These are phyloP conservation scores for Ursus arctos DNA, from an alignment of 2,113 vertebrate genomes.

Conservation along the genomic window DNA sequence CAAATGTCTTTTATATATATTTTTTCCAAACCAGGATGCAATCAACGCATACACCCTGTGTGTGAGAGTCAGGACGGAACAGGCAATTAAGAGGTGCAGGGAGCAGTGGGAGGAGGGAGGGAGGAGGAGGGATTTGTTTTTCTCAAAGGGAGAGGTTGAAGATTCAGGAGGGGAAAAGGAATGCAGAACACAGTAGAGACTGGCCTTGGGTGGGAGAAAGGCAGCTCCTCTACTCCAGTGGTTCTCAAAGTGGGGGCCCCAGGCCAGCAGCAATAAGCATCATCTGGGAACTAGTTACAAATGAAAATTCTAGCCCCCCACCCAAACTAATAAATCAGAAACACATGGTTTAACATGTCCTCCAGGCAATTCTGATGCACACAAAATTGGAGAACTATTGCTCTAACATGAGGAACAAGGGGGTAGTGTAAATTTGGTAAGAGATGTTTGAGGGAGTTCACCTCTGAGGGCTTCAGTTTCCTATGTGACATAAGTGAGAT, in stretches of 20 bases:
- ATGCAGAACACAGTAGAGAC: background rate
- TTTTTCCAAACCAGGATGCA: background rate
- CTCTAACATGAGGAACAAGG: background rate
- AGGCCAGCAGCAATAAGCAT: background rate
- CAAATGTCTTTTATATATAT: background rate
- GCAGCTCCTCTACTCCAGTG: background rate
- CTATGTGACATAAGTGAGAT: background rate
- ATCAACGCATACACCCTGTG: background rate
- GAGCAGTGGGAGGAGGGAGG: background rate
- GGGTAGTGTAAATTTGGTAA: background rate
- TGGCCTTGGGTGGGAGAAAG: background rate
- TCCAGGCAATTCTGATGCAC: background rate
- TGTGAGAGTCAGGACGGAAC: background rate
- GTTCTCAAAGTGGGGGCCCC: background rate
- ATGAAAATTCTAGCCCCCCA: background rate
- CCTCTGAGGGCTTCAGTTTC: background rate
- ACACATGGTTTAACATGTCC: background rate
- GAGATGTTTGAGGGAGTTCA: background rate
- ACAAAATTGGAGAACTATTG: background rate
- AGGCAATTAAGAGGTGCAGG: background rate
- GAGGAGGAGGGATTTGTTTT: background rate
- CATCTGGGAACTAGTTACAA: background rate
- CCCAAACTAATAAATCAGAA: background rate
- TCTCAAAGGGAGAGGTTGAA: background rate
- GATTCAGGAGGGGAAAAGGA: background rate